These are phyloP conservation scores for Psophia crepitans DNA, from an alignment of 2,113 vertebrate genomes.

Conservation along the genomic window DNA sequence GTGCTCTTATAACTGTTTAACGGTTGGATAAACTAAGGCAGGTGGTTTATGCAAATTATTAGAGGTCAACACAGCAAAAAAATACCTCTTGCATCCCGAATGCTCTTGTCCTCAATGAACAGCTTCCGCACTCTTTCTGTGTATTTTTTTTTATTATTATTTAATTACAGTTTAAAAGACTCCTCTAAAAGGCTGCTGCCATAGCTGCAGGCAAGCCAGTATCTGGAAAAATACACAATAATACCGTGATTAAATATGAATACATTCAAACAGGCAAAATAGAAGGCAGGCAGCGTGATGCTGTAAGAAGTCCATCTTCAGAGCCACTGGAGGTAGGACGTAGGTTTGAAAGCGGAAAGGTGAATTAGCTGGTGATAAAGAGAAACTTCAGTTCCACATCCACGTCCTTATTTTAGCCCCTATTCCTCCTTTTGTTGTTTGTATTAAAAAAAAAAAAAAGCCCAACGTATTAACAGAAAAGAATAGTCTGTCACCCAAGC, in stretches of 20 bases:
- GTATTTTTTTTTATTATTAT: background rate
- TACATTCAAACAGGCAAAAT: background rate
- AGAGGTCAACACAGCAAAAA: background rate
- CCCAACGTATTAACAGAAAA: background rate
- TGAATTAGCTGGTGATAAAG: background rate
- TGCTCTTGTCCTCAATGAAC: background rate
- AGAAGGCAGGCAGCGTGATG: background rate
- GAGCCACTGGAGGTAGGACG: background rate
- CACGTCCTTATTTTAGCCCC: background rate
- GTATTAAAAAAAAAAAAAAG: background rate
- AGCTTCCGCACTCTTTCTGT: background rate
- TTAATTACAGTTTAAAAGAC: conserved; percentile 12
- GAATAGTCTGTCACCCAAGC: background rate
- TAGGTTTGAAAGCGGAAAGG: background rate
- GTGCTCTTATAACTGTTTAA: background rate
- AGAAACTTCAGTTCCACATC: background rate
- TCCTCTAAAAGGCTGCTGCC: background rate
- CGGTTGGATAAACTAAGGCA: conserved; percentile 29
- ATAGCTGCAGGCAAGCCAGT: background rate
- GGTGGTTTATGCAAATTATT: conserved; percentile 21
- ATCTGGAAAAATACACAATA: background rate
- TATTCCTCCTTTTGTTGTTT: background rate
- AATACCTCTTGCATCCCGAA: background rate
- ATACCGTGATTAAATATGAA: conserved; percentile 36
- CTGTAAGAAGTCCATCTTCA: background rate